These are phyloP conservation scores for Aspidapion aeneum DNA, from an alignment of 2,888 invertebrate genomes.

Conservation along the genomic window DNA sequence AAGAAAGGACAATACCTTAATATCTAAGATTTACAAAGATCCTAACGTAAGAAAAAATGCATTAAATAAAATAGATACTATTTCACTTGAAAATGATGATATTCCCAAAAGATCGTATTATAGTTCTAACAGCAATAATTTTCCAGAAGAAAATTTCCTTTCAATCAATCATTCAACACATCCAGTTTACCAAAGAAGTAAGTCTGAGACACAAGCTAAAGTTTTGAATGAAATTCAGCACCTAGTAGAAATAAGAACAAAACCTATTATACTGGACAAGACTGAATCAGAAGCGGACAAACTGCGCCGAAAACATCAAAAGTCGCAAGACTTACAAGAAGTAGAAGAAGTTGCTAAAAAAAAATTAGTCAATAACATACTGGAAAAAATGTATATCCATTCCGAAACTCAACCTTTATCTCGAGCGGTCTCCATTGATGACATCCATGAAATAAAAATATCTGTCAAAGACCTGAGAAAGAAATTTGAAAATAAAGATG, in stretches of 20 bases:
- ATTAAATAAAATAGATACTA: conserved; percentile 29
- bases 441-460: conserved; percentile 24
- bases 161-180: neutral
- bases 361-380: conserved; percentile 28
- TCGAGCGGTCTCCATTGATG: conserved; percentile 11
- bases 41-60: conserved; percentile 35
- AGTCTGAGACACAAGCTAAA: neutral
- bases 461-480: conserved; percentile 40
- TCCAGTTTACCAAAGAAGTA: neutral
- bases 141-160: neutral
- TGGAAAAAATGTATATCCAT: conserved; percentile 33
- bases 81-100: conserved; percentile 19
- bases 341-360: conserved; percentile 29
- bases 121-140: neutral
- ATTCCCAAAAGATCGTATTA: neutral
- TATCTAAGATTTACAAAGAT: conserved; percentile 37
- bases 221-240: neutral
- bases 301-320: neutral
- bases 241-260: neutral
- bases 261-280: neutral
- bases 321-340: conserved; percentile 13
- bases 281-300: neutral
- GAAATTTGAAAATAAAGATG: conserved; percentile 37
- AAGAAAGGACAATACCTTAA: conserved; percentile 37
- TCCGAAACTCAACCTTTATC: conserved; percentile 5